Evolutionary conservation across 2,113 vertebrate species (phyloP), one percentile per base, ranked within the genome.

Genomic region (Scomber japonicus): DNA sequence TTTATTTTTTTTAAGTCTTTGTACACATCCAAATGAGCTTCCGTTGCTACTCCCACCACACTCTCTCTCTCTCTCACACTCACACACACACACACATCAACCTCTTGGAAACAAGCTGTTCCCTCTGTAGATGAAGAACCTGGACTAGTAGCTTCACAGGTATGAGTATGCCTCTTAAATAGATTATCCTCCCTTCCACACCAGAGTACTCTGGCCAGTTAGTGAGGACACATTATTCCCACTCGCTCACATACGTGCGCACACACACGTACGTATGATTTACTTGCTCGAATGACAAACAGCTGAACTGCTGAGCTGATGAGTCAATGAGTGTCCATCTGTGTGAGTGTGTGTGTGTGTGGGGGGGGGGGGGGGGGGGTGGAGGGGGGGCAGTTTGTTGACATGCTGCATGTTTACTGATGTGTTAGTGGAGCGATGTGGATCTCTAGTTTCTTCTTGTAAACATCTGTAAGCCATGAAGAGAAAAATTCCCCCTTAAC

Each of bases 401-500:
- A 67, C 70, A 67, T 40, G 76, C 44, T 51, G 49, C 73, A 72
- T 78, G 75, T 86, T 77, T 84, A 62, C 63, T 71, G 77, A 48
- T 60, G 68, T 71, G 68, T 82, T 78, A 65, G 84, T 76, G 60
- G 13, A 66, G 68, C 64, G 48, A 10, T 15, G 3, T 70, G 66
- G 57, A 70, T 50, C 45, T 65, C 71, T 8, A 2, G 44, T 75
- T 70, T 56, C 59, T 27, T 80, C 71, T 27, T 59, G 51, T 72
- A 83, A 87, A 86, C 77, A 86, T 82, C 19, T 71, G 44, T 40
- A 55, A 83, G 61, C 67, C 57, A 54, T 1, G 11, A 16, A 21
- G n/a, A 59, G 69, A 63, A 9, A 54, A 76, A 27, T 27, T 45
- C 40, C 11, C 68, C 63, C 62, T 13, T 44, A 64, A 78, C 31